These are phyloP conservation scores for Paedocypris micromegethes DNA, from an alignment of 2,797 vertebrate species.

Conservation along the genomic window DNA sequence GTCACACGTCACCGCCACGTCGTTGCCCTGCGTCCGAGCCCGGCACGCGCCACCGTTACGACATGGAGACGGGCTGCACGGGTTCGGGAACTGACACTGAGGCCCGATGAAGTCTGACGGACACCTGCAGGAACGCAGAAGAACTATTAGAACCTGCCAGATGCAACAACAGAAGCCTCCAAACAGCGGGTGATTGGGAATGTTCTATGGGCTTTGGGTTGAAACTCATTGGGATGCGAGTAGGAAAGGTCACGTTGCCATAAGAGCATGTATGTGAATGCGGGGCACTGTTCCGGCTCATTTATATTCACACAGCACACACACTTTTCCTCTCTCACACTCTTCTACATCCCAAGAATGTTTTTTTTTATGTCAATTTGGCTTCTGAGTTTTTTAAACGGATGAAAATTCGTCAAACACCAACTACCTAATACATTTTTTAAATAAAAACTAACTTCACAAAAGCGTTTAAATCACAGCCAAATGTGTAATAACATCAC, in stretches of 20 bases:
- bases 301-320: slow-evolving; percentile 22
- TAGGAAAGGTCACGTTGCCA: background rate
- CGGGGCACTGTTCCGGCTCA: slow-evolving; percentile 27
- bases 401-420: too few species aligned
- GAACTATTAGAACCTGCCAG: background rate
- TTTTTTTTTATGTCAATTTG: too few species aligned
- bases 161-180: too few species aligned
- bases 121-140: slow-evolving; percentile 68
- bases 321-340: background rate
- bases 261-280: slow-evolving; percentile 13
- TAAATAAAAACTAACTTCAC: too few species aligned
- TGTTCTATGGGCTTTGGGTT: background rate
- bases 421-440: too few species aligned
- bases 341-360: background rate
- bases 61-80: slow-evolving; percentile 85
- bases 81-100: slow-evolving; percentile 81
- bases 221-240: background rate
- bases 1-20: slow-evolving; percentile 73
- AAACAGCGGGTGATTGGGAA: too few species aligned
- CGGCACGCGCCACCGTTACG: slow-evolving; percentile 83
- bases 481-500: too few species aligned
- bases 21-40: slow-evolving; percentile 62
- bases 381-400: too few species aligned
- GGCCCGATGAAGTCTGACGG: slow-evolving; percentile 72
- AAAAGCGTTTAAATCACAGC: too few species aligned